Evolutionary conservation across 1,140 invertebrate genomes (phyloP), one percentile per base, ranked within the genome.

Genomic region (Conus betulinus): DNA sequence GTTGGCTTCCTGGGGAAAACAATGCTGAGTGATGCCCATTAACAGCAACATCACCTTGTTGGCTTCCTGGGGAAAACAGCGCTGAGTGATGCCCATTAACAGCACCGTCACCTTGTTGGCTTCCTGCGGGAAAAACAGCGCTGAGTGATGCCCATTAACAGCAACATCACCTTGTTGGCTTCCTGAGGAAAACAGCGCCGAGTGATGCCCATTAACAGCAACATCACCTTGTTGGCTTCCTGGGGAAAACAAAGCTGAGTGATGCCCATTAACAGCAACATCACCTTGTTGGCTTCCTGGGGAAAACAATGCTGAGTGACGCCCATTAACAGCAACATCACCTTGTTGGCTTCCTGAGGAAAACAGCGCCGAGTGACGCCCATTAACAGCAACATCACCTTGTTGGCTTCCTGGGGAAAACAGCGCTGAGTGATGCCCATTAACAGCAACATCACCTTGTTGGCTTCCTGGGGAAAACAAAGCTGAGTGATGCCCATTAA

Each of bases 281-380:
- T 88, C 11, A 92, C 91, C 39, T 89, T 89, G 71, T 74, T 67
- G 25, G 85, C 85, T 84, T 93, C 93, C 92, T 93, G 87, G n/a
- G 11, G 39, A 8, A 51, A 27, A 51, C 0, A 78, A 78, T 8
- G 0, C 25, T 51, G 25, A 27, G 25, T 11, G 20, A 76, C 6
- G 13, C 8, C 8, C 71, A 76, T 76, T 13, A 8, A 39, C 11
- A 20, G 93, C 13, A 94, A 92, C 17, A 89, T 88, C 11, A 92
- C 91, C 39, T 89, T 89, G 71, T 71, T 67, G n/a, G 85, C 85
- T 84, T 93, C 93, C 92, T 93, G 87, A 23, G 10, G 39, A 7
- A 39, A 27, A 39, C 10, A 78, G 39, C 10, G 15, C n/a, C 17
- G 25, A 27, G 25, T 8, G n/a, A 74, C 20, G 20, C 5, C n/a